A percentile compares a stretch with the other conserved stretches of the same genome.
phyloP scores from a whole-genome alignment of 2,888 invertebrate species.

The Gonocerus acuteangulatus region DNA sequence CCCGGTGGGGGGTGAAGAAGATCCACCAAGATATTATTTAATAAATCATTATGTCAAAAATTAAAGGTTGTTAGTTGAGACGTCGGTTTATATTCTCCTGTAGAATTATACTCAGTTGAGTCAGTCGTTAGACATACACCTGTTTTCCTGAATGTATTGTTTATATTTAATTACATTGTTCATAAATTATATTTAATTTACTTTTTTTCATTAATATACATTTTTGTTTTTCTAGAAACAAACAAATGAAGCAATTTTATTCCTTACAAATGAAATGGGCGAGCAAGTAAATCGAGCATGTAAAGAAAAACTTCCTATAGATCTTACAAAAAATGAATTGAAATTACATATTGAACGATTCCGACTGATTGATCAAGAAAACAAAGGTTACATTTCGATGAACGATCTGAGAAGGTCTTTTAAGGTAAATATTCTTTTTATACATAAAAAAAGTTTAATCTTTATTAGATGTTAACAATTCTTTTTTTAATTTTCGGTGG shows the following conservation, averaged over 20 bases:
- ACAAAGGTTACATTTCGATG: conserved; percentile 96
- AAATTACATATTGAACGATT: conserved; percentile 90
- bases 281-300: conserved; percentile 82
- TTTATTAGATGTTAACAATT: conserved; percentile 11
- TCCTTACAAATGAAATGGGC: conserved; percentile 94
- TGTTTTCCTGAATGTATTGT: too few relatives aligned
- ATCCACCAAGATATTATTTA: too few relatives aligned
- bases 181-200: too few relatives aligned
- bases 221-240: conserved; percentile 54
- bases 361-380: conserved; percentile 88
- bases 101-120: too few relatives aligned
- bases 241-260: conserved; percentile 70
- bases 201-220: too few relatives aligned
- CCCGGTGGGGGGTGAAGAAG: too few relatives aligned
- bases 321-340: conserved; percentile 88
- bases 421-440: conserved; percentile 59
- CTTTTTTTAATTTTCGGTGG: conserved; percentile 24
- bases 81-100: too few relatives aligned
- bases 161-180: too few relatives aligned
- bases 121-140: too few relatives aligned
- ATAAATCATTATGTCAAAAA: too few relatives aligned
- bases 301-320: conserved; percentile 80
- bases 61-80: too few relatives aligned
- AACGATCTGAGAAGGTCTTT: conserved; percentile 92
- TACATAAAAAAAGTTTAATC: too few relatives aligned